Evolutionary conservation across 2,113 vertebrate species (phyloP).

Genomic region (Alectura lathami): DNA sequence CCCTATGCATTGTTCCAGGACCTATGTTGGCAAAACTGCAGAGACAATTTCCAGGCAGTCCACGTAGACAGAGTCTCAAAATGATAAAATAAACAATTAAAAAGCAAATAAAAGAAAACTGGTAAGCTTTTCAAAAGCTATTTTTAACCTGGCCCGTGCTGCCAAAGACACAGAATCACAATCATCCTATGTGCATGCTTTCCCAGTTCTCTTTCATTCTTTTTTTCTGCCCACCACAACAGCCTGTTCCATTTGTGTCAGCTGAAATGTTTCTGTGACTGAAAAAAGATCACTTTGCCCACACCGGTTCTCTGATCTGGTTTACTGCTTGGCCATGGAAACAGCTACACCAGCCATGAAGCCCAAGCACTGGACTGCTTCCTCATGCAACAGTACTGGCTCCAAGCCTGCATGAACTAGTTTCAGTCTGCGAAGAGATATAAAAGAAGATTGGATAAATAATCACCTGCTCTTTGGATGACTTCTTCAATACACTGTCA

Average conservation of each 20-base stretch:
- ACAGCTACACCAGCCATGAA: neutral
- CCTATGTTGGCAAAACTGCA: neutral
- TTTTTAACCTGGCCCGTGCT: neutral
- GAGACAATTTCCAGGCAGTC: neutral
- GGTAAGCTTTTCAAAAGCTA: neutral
- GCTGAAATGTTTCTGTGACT: neutral
- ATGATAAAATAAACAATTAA: neutral
- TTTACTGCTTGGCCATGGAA: conserved; percentile 1
- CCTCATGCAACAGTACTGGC: neutral
- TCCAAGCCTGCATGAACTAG: neutral
- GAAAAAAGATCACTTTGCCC: neutral
- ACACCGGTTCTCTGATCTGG: neutral
- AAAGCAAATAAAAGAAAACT: neutral
- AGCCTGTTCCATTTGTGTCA: neutral
- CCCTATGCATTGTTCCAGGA: neutral
- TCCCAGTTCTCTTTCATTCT: neutral
- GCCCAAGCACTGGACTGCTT: neutral
- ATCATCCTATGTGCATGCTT: neutral
- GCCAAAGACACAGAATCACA: neutral
- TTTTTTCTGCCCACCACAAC: neutral
- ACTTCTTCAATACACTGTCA: neutral
- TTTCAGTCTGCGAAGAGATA: neutral
- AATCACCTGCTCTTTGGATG: neutral
- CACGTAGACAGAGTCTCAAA: neutral
- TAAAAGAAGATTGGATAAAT: neutral